Percentiles rank a stretch among this genome's conserved stretches.
These are phyloP conservation scores for Rhinolophus ferrumequinum DNA, from an alignment of 2,113 vertebrate species.

Conservation along the genomic window DNA sequence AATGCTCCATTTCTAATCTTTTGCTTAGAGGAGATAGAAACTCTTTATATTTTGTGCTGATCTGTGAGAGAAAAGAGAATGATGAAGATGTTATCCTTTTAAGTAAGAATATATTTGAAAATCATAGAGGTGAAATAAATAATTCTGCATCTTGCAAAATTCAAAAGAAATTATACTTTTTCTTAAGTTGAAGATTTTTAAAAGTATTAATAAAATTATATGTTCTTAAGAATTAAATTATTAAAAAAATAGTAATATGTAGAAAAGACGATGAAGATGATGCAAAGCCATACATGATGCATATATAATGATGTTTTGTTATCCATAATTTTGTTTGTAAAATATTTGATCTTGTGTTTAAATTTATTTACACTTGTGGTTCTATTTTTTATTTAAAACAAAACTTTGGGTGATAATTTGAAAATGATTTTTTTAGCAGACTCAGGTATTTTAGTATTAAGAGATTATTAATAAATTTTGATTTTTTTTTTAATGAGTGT, in stretches of 20 bases:
- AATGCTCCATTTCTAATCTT: background rate
- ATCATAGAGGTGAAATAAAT: conserved; percentile 27
- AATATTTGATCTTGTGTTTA: background rate
- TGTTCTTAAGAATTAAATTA: background rate
- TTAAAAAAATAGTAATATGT: background rate
- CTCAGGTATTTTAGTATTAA: background rate
- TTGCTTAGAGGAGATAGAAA: conserved; percentile 46
- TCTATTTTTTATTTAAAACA: conserved; percentile 4
- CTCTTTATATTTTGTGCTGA: conserved; percentile 61
- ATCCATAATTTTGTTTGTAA: background rate
- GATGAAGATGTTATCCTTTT: conserved; percentile 24
- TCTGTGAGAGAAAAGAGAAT: background rate
- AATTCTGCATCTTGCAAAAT: background rate
- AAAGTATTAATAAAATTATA: background rate
- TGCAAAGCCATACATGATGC: background rate
- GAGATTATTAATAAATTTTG: background rate
- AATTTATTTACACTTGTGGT: background rate
- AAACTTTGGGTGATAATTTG: background rate
- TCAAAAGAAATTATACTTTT: background rate
- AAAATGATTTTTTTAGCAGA: background rate
- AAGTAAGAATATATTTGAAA: background rate
- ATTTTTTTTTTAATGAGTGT: background rate
- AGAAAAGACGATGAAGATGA: background rate
- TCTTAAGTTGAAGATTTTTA: background rate
- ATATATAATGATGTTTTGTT: background rate